phyloP scores from a whole-genome alignment of 2,888 invertebrate species.

The Sthenelais limicola region DNA sequence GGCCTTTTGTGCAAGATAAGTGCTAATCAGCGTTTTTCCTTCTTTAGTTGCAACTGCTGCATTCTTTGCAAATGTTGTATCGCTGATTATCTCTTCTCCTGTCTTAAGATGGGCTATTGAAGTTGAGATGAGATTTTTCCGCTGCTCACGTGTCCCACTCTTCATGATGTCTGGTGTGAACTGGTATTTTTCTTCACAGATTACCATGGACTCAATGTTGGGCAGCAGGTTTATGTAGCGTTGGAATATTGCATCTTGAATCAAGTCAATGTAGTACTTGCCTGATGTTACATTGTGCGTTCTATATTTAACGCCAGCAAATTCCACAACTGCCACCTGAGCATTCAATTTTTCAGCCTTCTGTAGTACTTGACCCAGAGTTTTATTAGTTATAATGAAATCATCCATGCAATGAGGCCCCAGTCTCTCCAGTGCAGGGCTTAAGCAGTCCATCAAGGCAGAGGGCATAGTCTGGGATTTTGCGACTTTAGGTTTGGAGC shows the following conservation, averaged over 20 bases:
- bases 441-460: not conserved
- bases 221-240: not conserved
- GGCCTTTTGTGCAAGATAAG: not conserved
- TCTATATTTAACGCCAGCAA: not conserved
- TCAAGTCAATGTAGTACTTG: not conserved
- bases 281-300: not conserved
- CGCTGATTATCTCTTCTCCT: not conserved
- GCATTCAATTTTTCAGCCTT: not conserved
- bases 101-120: not conserved
- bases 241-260: not conserved
- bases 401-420: not conserved
- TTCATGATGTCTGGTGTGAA: not conserved
- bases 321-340: not conserved
- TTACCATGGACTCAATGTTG: not conserved
- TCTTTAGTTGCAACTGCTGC: not conserved
- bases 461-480: conserved; percentile 26
- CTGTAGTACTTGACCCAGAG: conserved; percentile 2
- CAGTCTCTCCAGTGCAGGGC: not conserved
- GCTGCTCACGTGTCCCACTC: not conserved
- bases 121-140: not conserved
- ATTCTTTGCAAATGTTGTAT: not conserved
- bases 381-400: not conserved
- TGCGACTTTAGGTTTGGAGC: conserved; percentile 43
- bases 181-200: not conserved
- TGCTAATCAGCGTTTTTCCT: not conserved